Base-by-base conservation (phyloP, 2,888 invertebrate genomes). In the Dascillus cervinus region DNA sequence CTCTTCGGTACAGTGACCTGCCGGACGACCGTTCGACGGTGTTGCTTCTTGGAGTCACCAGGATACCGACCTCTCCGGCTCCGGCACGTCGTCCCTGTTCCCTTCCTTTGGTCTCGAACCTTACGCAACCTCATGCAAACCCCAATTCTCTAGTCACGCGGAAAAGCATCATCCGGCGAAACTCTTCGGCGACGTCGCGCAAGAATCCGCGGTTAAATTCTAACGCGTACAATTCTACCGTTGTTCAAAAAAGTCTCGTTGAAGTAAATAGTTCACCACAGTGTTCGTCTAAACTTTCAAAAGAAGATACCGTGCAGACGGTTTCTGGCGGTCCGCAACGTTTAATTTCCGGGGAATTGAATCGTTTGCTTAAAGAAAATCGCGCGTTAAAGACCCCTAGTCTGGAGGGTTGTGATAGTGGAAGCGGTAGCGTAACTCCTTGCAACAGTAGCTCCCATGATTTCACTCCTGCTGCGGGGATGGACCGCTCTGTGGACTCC, bases 401-500 rank as follows among this genome's bases (percentile, higher is more conserved):
- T 13, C 23, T 38, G 59, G 66, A 29, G 67, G 68, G 26, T 64
- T 56, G 42, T 68, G 66, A 62, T 65, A 67, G 61, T 65, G 67
- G 50, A 65, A 30, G 31, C 6, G 29, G 36, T 39, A 34, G 32
- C 14, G 21, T 26, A 22, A 37, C 38, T n/a, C 38, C 39, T 25
- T 36, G 38, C 24, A 32, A 34, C 12, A 11, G 22, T 9, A 39
- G 22, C 25, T 27, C 36, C 31, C 27, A 26, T 12, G 22, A 29
- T 70, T 26, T 35, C n/a, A 29, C 28, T 24, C 65, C 66, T 3
- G 70, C 70, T 4, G 70, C 73, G 65, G 69, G 68, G 40, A 82
- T 82, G 82, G 82, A 82, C 67, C 75, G 77, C 49, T 82, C 82
- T 13, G 75, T 82, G 66, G 88, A 88, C 65, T 87, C 87, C 33